phyloP scores from a whole-genome alignment of 2,113 vertebrate genomes.

The Hemibagrus wyckioides region DNA sequence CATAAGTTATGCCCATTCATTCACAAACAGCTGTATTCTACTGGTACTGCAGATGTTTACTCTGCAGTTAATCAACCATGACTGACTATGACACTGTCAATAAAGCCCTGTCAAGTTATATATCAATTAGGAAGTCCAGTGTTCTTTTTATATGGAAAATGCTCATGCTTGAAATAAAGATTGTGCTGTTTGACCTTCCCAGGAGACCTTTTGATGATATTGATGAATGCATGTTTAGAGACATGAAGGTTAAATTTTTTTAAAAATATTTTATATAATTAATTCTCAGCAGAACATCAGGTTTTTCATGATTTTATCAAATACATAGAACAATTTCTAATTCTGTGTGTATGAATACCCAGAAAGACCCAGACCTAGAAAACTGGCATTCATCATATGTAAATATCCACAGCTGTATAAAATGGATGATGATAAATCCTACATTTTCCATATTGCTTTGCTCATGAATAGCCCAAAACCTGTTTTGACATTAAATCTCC shows the following conservation, averaged over 20 bases:
- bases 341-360: background rate
- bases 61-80: conserved; percentile 9
- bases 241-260: background rate
- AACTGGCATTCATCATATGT: background rate
- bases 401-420: background rate
- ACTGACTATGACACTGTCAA: background rate
- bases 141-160: background rate
- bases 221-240: background rate
- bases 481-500: background rate
- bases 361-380: background rate
- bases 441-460: background rate
- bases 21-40: background rate
- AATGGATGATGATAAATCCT: background rate
- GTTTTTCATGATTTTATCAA: background rate
- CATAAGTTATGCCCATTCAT: conserved; percentile 3
- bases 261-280: background rate
- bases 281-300: background rate
- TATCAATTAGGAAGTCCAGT: background rate
- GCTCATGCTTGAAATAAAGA: background rate
- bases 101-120: background rate
- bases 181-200: background rate
- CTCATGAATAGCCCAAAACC: background rate
- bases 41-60: conserved; percentile 7
- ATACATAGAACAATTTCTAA: background rate
- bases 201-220: background rate